Conservation (phyloP, 2,888 invertebrate genomes). For the Ametastegia equiseti region DNA sequence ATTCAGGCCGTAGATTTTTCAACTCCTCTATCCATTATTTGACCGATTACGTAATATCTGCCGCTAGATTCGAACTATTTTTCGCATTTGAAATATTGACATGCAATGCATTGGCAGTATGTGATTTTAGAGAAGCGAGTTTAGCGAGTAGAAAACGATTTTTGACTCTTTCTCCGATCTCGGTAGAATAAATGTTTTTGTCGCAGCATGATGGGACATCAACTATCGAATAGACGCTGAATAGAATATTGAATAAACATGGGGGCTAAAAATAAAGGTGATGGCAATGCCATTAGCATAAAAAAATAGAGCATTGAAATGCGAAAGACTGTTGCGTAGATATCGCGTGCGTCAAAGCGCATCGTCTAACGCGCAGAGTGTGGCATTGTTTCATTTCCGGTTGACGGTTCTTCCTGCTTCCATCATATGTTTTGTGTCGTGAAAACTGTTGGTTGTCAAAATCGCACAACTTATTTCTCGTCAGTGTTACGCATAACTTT, state of each 20-base stretch:
- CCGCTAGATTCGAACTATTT: neutral
- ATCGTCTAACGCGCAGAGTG: neutral
- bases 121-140: neutral
- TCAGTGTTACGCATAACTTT: neutral
- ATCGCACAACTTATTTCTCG: neutral
- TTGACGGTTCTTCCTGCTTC: constrained; percentile 25
- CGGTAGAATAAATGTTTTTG: neutral
- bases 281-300: neutral
- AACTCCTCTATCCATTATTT: neutral
- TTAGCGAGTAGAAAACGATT: neutral
- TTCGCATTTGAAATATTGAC: neutral
- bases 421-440: constrained; percentile 45
- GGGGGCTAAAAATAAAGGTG: neutral
- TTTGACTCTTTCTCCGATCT: neutral
- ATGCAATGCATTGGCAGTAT: neutral
- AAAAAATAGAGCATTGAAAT: neutral
- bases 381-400: constrained; percentile 40
- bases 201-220: neutral
- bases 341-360: constrained; percentile 25
- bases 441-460: constrained; percentile 43
- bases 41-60: neutral
- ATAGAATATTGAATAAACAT: no score
- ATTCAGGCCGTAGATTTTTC: constrained; percentile 17
- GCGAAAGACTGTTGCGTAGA: neutral
- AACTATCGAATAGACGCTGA: neutral